Percentiles rank a stretch among this genome's conserved stretches.
Conservation (phyloP, 2,113 vertebrate genomes). For the Ammodytes marinus region DNA sequence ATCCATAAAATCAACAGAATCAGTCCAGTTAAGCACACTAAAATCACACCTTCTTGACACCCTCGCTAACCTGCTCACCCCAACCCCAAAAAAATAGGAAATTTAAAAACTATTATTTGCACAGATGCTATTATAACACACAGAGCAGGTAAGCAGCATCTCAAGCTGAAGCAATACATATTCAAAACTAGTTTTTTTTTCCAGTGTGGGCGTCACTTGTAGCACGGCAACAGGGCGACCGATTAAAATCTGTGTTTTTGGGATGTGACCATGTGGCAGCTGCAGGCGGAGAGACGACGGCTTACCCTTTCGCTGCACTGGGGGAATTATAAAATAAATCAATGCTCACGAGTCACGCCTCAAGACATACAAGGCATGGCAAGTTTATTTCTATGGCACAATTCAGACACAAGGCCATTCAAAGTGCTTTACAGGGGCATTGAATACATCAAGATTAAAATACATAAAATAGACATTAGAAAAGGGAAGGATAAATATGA, state of each 20-base stretch:
- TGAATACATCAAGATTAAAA: too few species aligned
- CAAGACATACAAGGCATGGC: background rate
- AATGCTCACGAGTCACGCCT: slow-evolving; percentile 10
- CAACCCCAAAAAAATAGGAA: background rate
- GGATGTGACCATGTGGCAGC: slow-evolving; percentile 4
- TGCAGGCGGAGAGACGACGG: background rate
- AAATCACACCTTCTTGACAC: background rate
- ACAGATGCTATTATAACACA: background rate
- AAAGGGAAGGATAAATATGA: too few species aligned
- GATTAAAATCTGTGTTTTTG: slow-evolving; percentile 3
- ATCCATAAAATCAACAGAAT: slow-evolving; percentile 4
- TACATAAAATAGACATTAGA: too few species aligned
- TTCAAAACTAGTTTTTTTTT: slow-evolving; percentile 22
- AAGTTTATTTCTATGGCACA: too few species aligned
- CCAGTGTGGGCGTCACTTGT: slow-evolving; percentile 50
- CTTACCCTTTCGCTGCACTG: slow-evolving; percentile 32
- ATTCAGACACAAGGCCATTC: too few species aligned
- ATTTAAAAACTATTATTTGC: slow-evolving; percentile 3
- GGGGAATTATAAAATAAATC: slow-evolving; percentile 44
- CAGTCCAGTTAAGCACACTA: background rate
- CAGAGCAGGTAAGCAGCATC: slow-evolving; percentile 11
- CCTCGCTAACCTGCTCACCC: background rate
- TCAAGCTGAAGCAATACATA: slow-evolving; percentile 18
- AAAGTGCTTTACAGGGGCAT: too few species aligned
- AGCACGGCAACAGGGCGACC: slow-evolving; percentile 47